These are phyloP conservation scores for Cuculus canorus DNA, from an alignment of 2,797 vertebrate species.

Conservation along the genomic window DNA sequence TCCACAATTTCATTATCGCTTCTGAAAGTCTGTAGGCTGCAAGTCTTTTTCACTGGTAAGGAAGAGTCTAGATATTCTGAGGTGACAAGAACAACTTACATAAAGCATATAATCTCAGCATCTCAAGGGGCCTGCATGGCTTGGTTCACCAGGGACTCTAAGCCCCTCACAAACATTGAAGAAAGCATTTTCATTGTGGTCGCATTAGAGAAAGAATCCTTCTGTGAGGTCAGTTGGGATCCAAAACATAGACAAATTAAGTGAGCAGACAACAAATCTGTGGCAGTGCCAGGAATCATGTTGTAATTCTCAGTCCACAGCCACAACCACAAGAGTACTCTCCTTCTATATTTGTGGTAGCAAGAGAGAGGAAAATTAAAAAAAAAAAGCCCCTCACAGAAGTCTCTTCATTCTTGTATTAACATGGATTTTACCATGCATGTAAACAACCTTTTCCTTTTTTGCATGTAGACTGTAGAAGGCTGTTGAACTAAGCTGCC, in stretches of 20 bases:
- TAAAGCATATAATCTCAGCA: neutral
- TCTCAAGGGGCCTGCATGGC: neutral
- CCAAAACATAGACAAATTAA: conserved; percentile 46
- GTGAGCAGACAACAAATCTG: conserved; percentile 34
- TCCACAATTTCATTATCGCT: conserved; percentile 32
- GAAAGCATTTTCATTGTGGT: conserved; percentile 29
- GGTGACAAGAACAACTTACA: neutral
- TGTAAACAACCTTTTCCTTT: neutral
- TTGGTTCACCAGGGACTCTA: neutral
- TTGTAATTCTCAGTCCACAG: conserved; percentile 46
- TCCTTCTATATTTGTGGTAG: conserved; percentile 26
- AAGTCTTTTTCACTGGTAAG: neutral
- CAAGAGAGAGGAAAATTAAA: neutral
- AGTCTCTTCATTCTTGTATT: neutral
- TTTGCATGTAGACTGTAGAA: neutral
- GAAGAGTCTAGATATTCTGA: conserved; percentile 1
- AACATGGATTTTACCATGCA: neutral
- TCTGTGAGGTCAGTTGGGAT: conserved; percentile 17
- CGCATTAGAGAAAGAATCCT: conserved; percentile 37
- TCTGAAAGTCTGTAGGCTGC: conserved; percentile 18
- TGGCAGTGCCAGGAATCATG: conserved; percentile 37
- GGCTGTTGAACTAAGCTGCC: neutral
- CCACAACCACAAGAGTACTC: conserved; percentile 25
- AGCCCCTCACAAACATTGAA: neutral
- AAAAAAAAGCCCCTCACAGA: neutral